A percentile compares a stretch with the other conserved stretches of the same genome.
These are phyloP conservation scores for Ifrita kowaldi DNA, from an alignment of 2,113 vertebrate species.

Conservation along the genomic window DNA sequence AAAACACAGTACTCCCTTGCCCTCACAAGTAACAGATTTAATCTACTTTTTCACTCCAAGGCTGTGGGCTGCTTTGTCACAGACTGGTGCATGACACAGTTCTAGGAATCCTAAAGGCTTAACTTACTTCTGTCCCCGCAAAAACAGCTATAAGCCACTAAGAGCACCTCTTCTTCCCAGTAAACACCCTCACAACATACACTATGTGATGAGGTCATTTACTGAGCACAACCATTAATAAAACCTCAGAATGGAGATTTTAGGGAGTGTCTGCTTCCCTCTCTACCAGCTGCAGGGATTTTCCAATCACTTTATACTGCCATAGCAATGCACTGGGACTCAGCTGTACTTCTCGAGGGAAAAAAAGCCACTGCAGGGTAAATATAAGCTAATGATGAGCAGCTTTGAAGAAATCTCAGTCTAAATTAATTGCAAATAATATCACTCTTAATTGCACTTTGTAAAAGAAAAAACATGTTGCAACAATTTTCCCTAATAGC, in stretches of 20 bases:
- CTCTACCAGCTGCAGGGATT: slow-evolving; percentile 8
- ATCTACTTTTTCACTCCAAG: neutral
- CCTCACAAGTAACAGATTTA: neutral
- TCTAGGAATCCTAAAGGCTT: neutral
- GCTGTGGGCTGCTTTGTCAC: neutral
- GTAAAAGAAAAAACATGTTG: neutral
- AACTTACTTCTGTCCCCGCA: neutral
- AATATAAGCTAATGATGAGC: neutral
- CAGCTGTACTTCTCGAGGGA: neutral
- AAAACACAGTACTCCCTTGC: neutral
- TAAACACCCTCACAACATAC: neutral
- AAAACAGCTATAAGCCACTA: neutral
- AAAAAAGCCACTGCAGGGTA: neutral
- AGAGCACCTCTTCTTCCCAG: neutral
- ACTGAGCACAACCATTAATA: neutral
- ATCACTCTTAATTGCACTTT: neutral
- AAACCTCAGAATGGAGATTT: slow-evolving; percentile 30
- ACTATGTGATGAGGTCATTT: neutral
- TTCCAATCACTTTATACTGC: neutral
- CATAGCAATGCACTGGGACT: neutral
- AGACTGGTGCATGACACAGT: neutral
- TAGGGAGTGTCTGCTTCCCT: neutral
- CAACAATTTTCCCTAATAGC: neutral
- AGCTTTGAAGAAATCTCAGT: neutral
- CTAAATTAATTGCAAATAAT: neutral